These are phyloP conservation scores for Sminthurides aquaticus DNA, from an alignment of 2,888 invertebrate species.

Conservation along the genomic window DNA sequence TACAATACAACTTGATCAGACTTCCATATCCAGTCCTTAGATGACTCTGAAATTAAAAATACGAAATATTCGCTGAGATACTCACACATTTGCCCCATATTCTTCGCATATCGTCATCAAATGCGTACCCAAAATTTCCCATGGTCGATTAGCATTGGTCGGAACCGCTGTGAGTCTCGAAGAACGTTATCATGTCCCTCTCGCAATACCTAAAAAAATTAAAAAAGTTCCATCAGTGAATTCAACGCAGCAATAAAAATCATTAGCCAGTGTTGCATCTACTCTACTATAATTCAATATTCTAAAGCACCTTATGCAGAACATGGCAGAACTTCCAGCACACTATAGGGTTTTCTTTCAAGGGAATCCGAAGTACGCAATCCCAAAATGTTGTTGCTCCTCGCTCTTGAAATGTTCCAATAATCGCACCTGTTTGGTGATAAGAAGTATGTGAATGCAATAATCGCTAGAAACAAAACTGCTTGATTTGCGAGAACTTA, in stretches of 20 bases:
- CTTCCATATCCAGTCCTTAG: constrained; percentile 90
- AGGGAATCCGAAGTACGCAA: constrained; percentile 60
- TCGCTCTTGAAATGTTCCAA: constrained; percentile 88
- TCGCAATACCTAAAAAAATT: constrained; percentile 56
- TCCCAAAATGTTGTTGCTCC: constrained; percentile 88
- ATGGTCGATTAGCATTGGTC: constrained; percentile 70
- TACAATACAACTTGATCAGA: constrained; percentile 80
- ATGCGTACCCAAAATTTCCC: constrained; percentile 78
- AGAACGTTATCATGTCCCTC: constrained; percentile 88
- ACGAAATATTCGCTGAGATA: not conserved
- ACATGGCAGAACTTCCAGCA: constrained; percentile 99
- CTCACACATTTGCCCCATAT: not conserved
- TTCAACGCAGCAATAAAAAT: too few relatives aligned
- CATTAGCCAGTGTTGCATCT: not conserved
- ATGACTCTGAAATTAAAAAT: constrained; percentile 58
- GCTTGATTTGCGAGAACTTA: constrained; percentile 44
- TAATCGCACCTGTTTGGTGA: constrained; percentile 73
- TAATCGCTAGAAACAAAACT: not conserved
- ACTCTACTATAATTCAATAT: not conserved
- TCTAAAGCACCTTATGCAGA: constrained; percentile 75
- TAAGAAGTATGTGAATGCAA: not conserved
- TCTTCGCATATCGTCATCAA: too few relatives aligned
- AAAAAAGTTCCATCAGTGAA: not conserved
- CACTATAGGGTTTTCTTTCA: constrained; percentile 88
- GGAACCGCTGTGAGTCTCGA: constrained; percentile 74